Percentiles rank a stretch among this genome's conserved stretches.
phyloP scores from a whole-genome alignment of 2,113 vertebrate species.

The Tupaia chinensis region DNA sequence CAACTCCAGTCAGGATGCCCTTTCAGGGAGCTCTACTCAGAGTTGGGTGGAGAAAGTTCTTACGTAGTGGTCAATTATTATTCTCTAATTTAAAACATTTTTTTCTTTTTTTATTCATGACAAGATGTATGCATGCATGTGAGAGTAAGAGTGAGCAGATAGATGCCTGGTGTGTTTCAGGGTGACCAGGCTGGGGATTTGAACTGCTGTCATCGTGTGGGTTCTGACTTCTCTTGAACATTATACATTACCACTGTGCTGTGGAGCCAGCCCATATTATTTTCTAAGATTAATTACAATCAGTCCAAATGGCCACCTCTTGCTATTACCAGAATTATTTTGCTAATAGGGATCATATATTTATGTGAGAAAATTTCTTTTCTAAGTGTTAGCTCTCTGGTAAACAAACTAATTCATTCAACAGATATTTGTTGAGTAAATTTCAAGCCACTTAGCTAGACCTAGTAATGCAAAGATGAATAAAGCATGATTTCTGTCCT shows the following conservation, averaged over 20 bases:
- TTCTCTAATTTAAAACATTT: not conserved
- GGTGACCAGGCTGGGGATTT: too few species aligned
- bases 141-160: too few species aligned
- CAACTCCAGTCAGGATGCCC: not conserved
- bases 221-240: too few species aligned
- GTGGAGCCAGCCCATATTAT: not conserved
- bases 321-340: not conserved
- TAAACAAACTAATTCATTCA: conserved; percentile 37
- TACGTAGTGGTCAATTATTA: not conserved
- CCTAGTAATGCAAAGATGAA: not conserved
- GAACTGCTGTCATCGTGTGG: too few species aligned
- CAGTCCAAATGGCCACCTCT: not conserved
- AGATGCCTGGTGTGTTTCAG: too few species aligned
- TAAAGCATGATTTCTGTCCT: not conserved
- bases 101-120: too few species aligned
- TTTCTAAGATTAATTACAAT: not conserved
- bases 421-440: not conserved
- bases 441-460: conserved; percentile 15
- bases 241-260: too few species aligned
- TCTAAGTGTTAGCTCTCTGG: not conserved
- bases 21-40: not conserved
- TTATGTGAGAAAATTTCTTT: not conserved
- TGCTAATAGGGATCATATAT: not conserved
- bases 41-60: not conserved
- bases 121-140: too few species aligned